These are phyloP conservation scores for Prosopocoilus inquinatus DNA, from an alignment of 2,888 invertebrate species.

Conservation along the genomic window DNA sequence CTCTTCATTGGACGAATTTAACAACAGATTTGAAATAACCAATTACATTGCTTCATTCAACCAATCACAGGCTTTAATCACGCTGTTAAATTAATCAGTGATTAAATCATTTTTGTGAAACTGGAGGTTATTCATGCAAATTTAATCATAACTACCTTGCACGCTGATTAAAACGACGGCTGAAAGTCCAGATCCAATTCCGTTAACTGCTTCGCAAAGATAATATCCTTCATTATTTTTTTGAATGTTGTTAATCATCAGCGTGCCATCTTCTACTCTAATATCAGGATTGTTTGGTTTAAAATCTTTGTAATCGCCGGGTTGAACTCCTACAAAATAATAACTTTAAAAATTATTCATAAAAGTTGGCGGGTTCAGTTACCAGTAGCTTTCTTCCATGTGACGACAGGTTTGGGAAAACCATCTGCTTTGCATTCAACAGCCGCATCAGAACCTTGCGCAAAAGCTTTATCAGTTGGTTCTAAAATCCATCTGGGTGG, in stretches of 20 bases:
- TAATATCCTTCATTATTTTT: slow-evolving; percentile 94
- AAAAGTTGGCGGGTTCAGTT: slow-evolving; percentile 31
- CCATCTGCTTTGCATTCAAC: slow-evolving; percentile 96
- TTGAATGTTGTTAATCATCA: slow-evolving; percentile 85
- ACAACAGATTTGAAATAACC: too few species aligned
- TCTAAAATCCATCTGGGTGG: slow-evolving; percentile 95
- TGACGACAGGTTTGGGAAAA: slow-evolving; percentile 90
- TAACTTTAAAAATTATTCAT: slow-evolving; percentile 7
- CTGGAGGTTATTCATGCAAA: background rate
- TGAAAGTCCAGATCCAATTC: slow-evolving; percentile 91
- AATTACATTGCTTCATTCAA: too few species aligned
- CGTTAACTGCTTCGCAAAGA: slow-evolving; percentile 93
- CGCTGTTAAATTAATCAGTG: too few species aligned
- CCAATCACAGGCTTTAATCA: too few species aligned
- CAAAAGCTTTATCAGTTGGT: slow-evolving; percentile 92
- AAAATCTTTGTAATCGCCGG: slow-evolving; percentile 90
- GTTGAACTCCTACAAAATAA: slow-evolving; percentile 70
- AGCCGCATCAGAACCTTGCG: slow-evolving; percentile 90
- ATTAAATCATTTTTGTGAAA: too few species aligned
- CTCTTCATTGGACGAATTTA: too few species aligned
- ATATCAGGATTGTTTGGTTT: slow-evolving; percentile 88
- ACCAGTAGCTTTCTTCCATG: slow-evolving; percentile 96
- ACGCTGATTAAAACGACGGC: slow-evolving; percentile 92
- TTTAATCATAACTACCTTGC: slow-evolving; percentile 64
- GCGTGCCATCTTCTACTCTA: slow-evolving; percentile 90